Conservation (phyloP, 2,113 vertebrate species). For the Acanthochromis polyacanthus region DNA sequence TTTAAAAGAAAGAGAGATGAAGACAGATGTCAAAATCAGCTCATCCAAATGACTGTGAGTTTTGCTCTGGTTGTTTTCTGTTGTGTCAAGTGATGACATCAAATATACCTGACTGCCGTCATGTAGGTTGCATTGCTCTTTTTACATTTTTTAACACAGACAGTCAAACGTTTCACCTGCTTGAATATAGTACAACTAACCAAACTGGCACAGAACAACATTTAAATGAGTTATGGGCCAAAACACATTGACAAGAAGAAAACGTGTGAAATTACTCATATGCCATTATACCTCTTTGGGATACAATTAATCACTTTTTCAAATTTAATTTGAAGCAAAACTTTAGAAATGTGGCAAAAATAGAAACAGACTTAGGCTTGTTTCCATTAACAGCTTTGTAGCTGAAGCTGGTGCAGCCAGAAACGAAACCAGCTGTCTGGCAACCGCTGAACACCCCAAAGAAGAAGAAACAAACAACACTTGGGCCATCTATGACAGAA, state of each 20-base stretch:
- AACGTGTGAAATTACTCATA: conserved; percentile 11
- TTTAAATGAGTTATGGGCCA: conserved; percentile 42
- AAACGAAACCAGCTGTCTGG: too few relatives aligned
- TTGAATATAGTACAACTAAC: conserved; percentile 21
- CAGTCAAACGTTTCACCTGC: conserved; percentile 39
- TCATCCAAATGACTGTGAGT: conserved; percentile 41
- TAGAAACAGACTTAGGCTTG: too few relatives aligned
- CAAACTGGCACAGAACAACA: conserved; percentile 17
- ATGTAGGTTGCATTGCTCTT: conserved; percentile 22
- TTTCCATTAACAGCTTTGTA: too few relatives aligned
- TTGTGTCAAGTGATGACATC: conserved; percentile 29
- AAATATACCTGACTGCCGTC: conserved; percentile 42
- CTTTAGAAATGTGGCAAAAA: too few relatives aligned
- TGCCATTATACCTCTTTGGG: conserved; percentile 6
- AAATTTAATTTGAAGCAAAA: too few relatives aligned
- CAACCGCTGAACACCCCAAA: too few relatives aligned
- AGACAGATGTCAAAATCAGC: conserved; percentile 53
- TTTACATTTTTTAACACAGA: conserved; percentile 43
- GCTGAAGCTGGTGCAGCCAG: too few relatives aligned
- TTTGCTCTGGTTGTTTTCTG: conserved; percentile 2
- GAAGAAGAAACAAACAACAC: too few relatives aligned
- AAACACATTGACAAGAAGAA: conserved; percentile 4
- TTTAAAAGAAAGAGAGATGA: background rate
- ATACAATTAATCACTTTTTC: background rate
- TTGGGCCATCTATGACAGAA: too few relatives aligned